These are phyloP conservation scores for Archocentrus centrarchus DNA, from an alignment of 2,113 vertebrate species.

Conservation along the genomic window DNA sequence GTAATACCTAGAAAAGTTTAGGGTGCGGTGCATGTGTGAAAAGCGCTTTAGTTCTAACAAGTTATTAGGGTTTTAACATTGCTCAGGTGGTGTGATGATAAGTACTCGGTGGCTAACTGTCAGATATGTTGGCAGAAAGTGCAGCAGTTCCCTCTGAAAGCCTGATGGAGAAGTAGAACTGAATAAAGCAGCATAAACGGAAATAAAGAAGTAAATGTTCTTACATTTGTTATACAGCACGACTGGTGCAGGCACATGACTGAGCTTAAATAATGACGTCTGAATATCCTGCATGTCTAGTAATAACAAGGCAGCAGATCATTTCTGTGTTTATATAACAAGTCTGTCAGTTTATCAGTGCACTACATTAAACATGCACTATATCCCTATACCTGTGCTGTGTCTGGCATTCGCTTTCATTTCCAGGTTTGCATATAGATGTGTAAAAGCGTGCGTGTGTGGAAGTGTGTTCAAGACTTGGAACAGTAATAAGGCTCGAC, in stretches of 20 bases:
- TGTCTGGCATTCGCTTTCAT: not conserved
- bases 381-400: not conserved
- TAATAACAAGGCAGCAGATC: not conserved
- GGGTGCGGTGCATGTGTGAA: not conserved
- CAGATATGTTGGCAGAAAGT: not conserved
- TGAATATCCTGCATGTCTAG: not conserved
- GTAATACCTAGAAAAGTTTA: not conserved
- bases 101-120: not conserved
- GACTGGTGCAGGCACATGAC: not conserved
- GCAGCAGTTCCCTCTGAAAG: not conserved
- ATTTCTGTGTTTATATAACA: slow-evolving; percentile 1
- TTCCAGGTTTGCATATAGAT: slow-evolving; percentile 16
- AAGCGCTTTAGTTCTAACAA: not conserved
- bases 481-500: slow-evolving; percentile 40
- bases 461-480: slow-evolving; percentile 23
- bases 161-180: not conserved
- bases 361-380: not conserved
- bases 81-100: not conserved
- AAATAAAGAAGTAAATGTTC: not conserved
- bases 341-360: not conserved
- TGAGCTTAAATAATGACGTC: not conserved
- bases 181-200: not conserved
- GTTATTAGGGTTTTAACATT: not conserved
- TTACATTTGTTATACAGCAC: not conserved
- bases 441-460: slow-evolving; percentile 12